Evolutionary conservation across 1,140 invertebrate genomes (phyloP).

Genomic region (Oryzaephilus surinamensis): DNA sequence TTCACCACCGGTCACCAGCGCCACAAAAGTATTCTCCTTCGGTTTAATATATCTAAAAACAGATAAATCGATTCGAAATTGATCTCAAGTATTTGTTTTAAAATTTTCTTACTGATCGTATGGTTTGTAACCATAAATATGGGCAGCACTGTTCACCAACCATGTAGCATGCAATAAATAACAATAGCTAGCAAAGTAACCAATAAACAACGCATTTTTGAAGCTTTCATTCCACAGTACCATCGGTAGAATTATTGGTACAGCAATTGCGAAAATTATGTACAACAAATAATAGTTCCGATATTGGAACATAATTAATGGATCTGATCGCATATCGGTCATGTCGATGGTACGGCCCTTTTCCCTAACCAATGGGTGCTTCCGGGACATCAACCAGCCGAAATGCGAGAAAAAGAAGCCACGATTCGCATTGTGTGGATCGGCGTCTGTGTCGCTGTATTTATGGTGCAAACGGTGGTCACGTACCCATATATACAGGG

Average conservation of each 20-base stretch:
- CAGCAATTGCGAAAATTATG: conserved; percentile 48
- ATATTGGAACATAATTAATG: conserved; percentile 60
- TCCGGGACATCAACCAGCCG: conserved; percentile 53
- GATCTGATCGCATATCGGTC: conserved; percentile 58
- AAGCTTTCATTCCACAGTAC: conserved; percentile 59
- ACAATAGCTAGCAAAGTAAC: conserved; percentile 57
- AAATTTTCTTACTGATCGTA: conserved; percentile 50
- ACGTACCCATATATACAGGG: conserved; percentile 43
- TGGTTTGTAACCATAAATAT: conserved; percentile 54
- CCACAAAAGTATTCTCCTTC: conserved; percentile 44
- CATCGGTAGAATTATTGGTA: conserved; percentile 61
- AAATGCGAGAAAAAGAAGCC: conserved; percentile 61
- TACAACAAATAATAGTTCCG: conserved; percentile 61
- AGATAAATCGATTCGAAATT: background rate
- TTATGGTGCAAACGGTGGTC: conserved; percentile 58
- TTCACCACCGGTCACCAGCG: conserved; percentile 44
- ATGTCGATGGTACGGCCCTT: conserved; percentile 46
- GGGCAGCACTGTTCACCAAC: conserved; percentile 76
- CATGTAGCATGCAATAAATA: conserved; percentile 68
- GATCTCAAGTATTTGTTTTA: background rate
- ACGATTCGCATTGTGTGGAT: conserved; percentile 52
- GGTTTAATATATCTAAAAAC: conserved; percentile 30
- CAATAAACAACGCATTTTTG: conserved; percentile 42
- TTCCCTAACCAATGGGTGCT: conserved; percentile 51
- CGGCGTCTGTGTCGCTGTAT: conserved; percentile 54